These are phyloP conservation scores for Cephonodes hylas DNA, from an alignment of 2,888 invertebrate species.

Conservation along the genomic window DNA sequence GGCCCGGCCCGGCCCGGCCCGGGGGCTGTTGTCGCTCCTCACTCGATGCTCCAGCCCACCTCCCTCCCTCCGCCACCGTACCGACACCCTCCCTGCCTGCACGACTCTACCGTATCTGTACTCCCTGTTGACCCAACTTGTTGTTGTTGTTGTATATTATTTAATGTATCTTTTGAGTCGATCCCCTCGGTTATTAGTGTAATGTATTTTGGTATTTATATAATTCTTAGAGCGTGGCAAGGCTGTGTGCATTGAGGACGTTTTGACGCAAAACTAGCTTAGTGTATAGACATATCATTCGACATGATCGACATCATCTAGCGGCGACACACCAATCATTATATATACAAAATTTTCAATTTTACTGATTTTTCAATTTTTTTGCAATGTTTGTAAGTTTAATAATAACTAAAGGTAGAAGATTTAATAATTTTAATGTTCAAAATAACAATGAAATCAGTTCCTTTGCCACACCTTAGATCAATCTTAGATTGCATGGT, in stretches of 20 bases:
- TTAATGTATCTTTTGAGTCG: constrained; percentile 74
- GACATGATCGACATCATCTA: constrained; percentile 74
- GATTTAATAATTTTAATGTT: constrained; percentile 36
- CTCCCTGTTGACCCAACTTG: constrained; percentile 74
- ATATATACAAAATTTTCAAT: constrained; percentile 59
- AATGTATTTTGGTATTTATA: constrained; percentile 69
- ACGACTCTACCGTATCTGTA: constrained; percentile 74
- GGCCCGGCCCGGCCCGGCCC: no score
- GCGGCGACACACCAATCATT: constrained; percentile 73
- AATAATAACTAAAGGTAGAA: constrained; percentile 64
- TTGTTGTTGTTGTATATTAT: constrained; percentile 59
- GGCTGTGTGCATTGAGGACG: constrained; percentile 86
- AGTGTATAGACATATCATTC: constrained; percentile 72
- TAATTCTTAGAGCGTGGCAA: constrained; percentile 84
- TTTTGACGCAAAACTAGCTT: constrained; percentile 78
- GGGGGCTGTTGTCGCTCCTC: constrained; percentile 53
- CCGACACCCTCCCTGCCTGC: constrained; percentile 74
- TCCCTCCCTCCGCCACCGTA: constrained; percentile 27
- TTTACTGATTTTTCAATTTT: constrained; percentile 61
- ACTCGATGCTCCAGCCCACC: constrained; percentile 31
- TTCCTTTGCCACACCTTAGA: constrained; percentile 81
- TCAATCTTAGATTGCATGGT: constrained; percentile 72
- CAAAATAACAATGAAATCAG: constrained; percentile 71
- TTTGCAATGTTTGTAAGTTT: constrained; percentile 62
- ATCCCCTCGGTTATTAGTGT: constrained; percentile 80